Conservation (phyloP, 2,888 invertebrate genomes). For the Tolmerus cingulatus region DNA sequence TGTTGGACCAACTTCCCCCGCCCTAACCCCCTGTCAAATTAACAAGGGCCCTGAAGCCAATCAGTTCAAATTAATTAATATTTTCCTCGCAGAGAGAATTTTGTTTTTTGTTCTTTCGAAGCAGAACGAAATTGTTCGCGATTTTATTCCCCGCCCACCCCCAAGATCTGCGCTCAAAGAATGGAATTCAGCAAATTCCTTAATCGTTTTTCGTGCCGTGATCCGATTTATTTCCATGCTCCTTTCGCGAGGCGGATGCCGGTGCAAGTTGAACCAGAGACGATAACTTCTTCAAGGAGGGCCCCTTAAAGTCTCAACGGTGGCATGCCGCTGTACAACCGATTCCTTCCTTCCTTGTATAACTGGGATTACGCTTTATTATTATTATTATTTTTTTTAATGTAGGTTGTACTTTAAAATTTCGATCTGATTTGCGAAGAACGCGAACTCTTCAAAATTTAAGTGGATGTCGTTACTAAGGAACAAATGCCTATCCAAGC, state of each 20-base stretch:
- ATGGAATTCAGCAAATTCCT: conserved; percentile 12
- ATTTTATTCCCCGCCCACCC: neutral
- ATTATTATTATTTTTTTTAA: neutral
- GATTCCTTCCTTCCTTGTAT: neutral
- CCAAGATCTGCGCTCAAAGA: neutral
- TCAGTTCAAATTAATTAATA: neutral
- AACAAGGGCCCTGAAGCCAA: neutral
- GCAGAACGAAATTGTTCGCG: neutral
- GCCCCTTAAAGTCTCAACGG: neutral
- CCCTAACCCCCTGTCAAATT: neutral
- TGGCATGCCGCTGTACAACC: neutral
- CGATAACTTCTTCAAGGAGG: neutral
- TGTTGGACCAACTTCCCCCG: neutral
- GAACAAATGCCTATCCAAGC: neutral
- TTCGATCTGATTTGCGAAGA: neutral
- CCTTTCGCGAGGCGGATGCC: neutral
- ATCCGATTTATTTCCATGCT: conserved; percentile 4
- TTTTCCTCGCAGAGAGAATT: neutral
- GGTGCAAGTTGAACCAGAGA: neutral
- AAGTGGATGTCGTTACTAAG: neutral
- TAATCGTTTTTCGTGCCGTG: neutral
- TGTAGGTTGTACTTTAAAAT: neutral
- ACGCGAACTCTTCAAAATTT: neutral
- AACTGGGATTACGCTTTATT: neutral
- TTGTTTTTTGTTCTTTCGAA: neutral